Conservation (phyloP, 2,888 invertebrate species). For the Dusona sp. region DNA sequence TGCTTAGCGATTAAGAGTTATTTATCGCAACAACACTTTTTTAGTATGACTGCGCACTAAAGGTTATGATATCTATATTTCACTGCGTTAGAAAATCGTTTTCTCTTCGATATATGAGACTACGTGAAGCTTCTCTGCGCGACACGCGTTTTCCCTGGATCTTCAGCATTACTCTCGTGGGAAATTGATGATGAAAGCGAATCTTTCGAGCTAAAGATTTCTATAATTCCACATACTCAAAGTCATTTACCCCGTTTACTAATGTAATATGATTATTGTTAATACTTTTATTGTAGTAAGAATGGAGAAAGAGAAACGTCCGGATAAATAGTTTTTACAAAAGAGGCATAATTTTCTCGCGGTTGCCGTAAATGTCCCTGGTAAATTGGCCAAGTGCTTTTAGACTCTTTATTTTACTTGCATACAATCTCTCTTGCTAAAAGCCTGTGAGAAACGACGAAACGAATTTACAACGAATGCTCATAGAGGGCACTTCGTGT, state of each 20-base stretch:
- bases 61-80: conserved; percentile 10
- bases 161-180: conserved; percentile 53
- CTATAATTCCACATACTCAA: conserved; percentile 58
- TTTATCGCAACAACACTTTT: conserved; percentile 4
- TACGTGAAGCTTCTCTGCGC: conserved; percentile 20
- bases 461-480: conserved; percentile 27
- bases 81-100: conserved; percentile 57
- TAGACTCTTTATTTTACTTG: conserved; percentile 21
- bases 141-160: conserved; percentile 62
- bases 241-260: conserved; percentile 33
- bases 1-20: neutral
- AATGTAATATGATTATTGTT: conserved; percentile 32
- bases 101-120: conserved; percentile 53
- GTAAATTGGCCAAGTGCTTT: conserved; percentile 32
- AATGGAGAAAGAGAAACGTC: conserved; percentile 14
- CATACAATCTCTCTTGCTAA: neutral
- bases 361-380: conserved; percentile 4
- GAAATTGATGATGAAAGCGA: conserved; percentile 69
- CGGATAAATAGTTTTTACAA: conserved; percentile 15
- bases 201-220: conserved; percentile 61
- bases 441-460: conserved; percentile 40
- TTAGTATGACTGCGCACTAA: neutral
- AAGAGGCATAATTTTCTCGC: conserved; percentile 28
- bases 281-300: conserved; percentile 6
- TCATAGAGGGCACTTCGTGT: conserved; percentile 32